Conservation (phyloP, 2,797 vertebrate genomes). For the Aratinga solstitialis region DNA sequence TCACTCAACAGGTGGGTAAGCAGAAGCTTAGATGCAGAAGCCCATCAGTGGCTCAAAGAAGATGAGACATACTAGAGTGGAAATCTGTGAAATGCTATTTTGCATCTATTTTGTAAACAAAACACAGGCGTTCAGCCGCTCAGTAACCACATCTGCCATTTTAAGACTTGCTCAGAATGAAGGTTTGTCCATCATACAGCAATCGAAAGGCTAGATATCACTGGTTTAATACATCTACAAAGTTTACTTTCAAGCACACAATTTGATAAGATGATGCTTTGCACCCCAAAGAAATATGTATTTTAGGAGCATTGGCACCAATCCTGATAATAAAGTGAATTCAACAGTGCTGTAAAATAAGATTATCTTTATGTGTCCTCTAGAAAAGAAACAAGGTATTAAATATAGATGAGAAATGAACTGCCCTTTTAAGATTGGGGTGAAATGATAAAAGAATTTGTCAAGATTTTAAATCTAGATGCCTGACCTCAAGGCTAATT, state of each 20-base stretch:
- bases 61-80: not conserved
- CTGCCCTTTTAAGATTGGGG: constrained; percentile 25
- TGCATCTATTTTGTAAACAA: not conserved
- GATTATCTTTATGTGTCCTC: not conserved
- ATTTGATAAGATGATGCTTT: not conserved
- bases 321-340: not conserved
- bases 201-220: not conserved
- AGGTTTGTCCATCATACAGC: not conserved
- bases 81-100: not conserved
- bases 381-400: constrained; percentile 34
- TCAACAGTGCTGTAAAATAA: not conserved
- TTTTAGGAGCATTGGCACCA: not conserved
- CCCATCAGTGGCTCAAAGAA: not conserved
- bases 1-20: not conserved
- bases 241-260: not conserved
- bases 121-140: not conserved
- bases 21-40: not conserved
- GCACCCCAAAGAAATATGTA: not conserved
- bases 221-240: not conserved
- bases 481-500: constrained; percentile 45
- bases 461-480: constrained; percentile 29
- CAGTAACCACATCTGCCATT: not conserved
- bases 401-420: constrained; percentile 48
- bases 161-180: not conserved
- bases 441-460: constrained; percentile 28